Evolutionary conservation across 2,888 invertebrate genomes (phyloP).

Genomic region (Leucoma salicis): DNA sequence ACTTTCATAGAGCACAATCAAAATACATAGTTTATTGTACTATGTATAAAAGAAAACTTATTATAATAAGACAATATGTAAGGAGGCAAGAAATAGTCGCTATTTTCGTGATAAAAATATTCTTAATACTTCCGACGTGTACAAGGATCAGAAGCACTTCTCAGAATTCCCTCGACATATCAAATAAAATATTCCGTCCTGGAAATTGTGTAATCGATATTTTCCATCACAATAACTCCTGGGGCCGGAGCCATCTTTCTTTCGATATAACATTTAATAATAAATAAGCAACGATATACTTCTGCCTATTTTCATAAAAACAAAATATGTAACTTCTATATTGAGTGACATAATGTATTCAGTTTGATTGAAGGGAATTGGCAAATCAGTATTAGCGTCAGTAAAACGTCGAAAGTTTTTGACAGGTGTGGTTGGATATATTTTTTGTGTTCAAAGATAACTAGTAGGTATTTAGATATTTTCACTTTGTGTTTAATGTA

Average conservation of each 20-base stretch:
- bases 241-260: slow-evolving; percentile 23
- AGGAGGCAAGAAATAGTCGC: too few species aligned
- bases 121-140: too few species aligned
- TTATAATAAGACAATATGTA: too few species aligned
- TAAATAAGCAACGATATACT: slow-evolving; percentile 22
- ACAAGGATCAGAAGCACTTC: too few species aligned
- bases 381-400: not conserved
- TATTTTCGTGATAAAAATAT: too few species aligned
- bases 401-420: not conserved
- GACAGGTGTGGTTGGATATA: too few species aligned
- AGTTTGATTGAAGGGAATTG: not conserved
- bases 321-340: slow-evolving; percentile 1
- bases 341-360: not conserved
- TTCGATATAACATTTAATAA: slow-evolving; percentile 45
- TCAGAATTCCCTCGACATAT: slow-evolving; percentile 7
- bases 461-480: too few species aligned
- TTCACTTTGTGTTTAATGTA: too few species aligned
- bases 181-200: slow-evolving; percentile 16
- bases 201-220: slow-evolving; percentile 39
- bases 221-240: slow-evolving; percentile 26
- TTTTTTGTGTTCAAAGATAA: too few species aligned
- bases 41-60: too few species aligned
- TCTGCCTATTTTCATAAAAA: not conserved
- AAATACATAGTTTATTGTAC: too few species aligned
- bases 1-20: too few species aligned